Evolutionary conservation across 1,140 invertebrate genomes (phyloP).

Genomic region (Saxidomus purpurata): DNA sequence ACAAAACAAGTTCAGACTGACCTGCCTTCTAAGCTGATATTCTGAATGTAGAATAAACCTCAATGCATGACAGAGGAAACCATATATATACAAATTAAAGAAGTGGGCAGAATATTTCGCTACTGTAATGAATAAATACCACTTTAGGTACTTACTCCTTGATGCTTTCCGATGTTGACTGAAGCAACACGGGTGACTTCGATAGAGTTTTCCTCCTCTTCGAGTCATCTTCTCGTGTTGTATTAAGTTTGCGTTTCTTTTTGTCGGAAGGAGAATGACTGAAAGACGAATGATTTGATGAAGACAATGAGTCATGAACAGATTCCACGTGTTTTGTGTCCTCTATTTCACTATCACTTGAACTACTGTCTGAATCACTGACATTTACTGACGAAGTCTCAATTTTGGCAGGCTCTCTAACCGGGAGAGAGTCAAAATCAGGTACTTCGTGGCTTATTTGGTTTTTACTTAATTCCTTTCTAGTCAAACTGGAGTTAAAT

Average conservation of each 20-base stretch:
- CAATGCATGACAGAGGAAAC: too few relatives aligned
- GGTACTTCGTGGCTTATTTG: conserved; percentile 8
- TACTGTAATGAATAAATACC: too few relatives aligned
- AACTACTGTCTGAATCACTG: conserved; percentile 9
- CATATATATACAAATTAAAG: too few relatives aligned
- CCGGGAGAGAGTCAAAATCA: conserved; percentile 32
- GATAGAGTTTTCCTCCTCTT: conserved; percentile 55
- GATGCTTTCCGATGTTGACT: background rate
- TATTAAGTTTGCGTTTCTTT: conserved; percentile 59
- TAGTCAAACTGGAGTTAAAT: background rate
- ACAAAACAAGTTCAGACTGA: too few relatives aligned
- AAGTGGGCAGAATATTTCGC: too few relatives aligned
- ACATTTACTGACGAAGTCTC: conserved; percentile 22
- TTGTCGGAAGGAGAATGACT: conserved; percentile 39
- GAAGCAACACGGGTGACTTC: background rate
- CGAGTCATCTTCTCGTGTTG: conserved; percentile 14
- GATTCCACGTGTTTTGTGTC: background rate
- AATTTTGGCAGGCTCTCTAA: background rate
- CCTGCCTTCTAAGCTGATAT: too few relatives aligned
- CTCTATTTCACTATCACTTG: conserved; percentile 34
- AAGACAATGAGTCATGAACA: conserved; percentile 12
- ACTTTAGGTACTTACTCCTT: conserved; percentile 42
- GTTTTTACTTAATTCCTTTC: conserved; percentile 4
- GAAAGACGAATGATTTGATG: conserved; percentile 60
- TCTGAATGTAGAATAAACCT: too few relatives aligned